Evolutionary conservation across 2,113 vertebrate genomes (phyloP).

Genomic region (Aptenodytes forsteri): DNA sequence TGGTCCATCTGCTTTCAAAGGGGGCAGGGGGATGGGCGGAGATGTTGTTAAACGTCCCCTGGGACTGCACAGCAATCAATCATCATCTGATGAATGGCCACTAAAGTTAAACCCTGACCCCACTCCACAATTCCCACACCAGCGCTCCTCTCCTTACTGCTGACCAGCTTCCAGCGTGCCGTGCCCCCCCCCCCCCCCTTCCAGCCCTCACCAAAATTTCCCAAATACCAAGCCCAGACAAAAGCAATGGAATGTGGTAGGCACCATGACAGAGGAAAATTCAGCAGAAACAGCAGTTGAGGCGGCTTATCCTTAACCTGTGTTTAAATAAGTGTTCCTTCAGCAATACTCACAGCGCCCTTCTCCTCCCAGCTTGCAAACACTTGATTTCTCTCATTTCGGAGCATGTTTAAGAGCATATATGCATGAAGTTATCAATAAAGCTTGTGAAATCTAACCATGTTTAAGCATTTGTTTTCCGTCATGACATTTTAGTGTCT

Average conservation of each 20-base stretch:
- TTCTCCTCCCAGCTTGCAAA: not conserved
- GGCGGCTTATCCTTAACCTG: constrained; percentile 9
- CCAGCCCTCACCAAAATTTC: constrained; percentile 78
- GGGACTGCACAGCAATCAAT: constrained; percentile 81
- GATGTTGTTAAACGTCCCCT: constrained; percentile 72
- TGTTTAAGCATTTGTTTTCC: not conserved
- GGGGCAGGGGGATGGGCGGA: constrained; percentile 54
- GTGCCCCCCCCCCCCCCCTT: not conserved
- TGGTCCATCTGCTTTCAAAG: constrained; percentile 73
- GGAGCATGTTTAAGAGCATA: not conserved
- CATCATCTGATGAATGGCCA: constrained; percentile 84
- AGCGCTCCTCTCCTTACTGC: constrained; percentile 41
- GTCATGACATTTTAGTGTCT: not conserved
- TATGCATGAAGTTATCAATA: not conserved
- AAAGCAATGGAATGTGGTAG: constrained; percentile 79
- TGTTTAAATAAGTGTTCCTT: constrained; percentile 12
- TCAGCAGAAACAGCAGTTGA: constrained; percentile 54
- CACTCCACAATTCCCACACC: constrained; percentile 70
- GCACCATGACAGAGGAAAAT: constrained; percentile 23
- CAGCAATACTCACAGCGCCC: not conserved
- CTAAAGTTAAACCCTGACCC: constrained; percentile 82
- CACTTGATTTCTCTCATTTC: not conserved
- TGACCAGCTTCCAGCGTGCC: constrained; percentile 49
- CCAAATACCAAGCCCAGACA: constrained; percentile 80
- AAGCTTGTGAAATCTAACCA: not conserved